Base-by-base conservation (phyloP, 2,113 vertebrate species). In the Cavia aperea region DNA sequence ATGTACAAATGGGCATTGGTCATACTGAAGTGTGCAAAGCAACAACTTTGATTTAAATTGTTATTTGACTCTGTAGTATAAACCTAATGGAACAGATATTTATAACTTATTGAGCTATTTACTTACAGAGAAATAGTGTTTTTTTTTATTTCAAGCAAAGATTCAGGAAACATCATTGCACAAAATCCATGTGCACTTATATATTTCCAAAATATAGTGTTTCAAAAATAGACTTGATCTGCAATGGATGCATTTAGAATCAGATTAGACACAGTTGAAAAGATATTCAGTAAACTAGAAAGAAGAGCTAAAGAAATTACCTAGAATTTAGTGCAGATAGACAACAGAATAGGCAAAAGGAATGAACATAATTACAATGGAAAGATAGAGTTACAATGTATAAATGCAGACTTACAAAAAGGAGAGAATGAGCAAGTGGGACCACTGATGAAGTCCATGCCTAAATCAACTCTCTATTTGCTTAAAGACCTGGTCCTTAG, bases 121-220 rank as follows among this genome's bases (percentile, higher is more conserved):
- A 7, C 26, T 75, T 70, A 77, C 19, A 24, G 54, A 88, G 33
- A 91, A 49, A 68, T 58, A 86, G 10, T 93, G 39, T 24, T 39
- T 18, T 60, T 86, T 70, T 89, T 49, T 78, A n/a, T 92, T 87
- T 95, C 62, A 87, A 82, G 89, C 49, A 95, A 92, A 16, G 5
- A 29, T 81, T 16, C n/a, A 81, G 81, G 16, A 46, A 88, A 10
- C 18, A 88, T 84, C 8, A 1, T 68, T 90, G 83, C 72, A 54
- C 0, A 88, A 88, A 93, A 88, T 1, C 19, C 79, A 58, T 63
- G 31, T 43, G 12, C 11, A 10, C 0, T 83, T 90, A 26, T n/a
- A 11, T 87, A 90, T 92, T 90, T 91, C 46, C 3, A 81, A 88
- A 31, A 33, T 54, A 81, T 23, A n/a, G 21, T 79, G 43, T 75